Evolutionary conservation across 2,113 vertebrate genomes (phyloP).

Genomic region (Sinocyclocheilus anshuiensis): DNA sequence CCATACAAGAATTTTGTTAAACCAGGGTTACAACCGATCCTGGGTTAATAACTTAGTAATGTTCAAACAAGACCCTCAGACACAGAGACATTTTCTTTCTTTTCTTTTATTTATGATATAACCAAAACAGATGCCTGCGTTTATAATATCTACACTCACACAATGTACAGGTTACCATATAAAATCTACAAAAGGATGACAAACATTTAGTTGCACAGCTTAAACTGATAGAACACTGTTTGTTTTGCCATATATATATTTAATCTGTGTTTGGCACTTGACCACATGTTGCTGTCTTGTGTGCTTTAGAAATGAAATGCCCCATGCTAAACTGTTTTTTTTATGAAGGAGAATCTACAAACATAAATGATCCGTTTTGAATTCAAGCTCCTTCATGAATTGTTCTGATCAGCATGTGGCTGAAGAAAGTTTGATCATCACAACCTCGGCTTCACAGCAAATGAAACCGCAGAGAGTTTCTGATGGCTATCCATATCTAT

Average conservation of each 20-base stretch:
- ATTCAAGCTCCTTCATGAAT: not conserved
- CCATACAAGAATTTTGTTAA: no score
- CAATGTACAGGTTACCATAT: slow-evolving; percentile 71
- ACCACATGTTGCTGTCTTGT: slow-evolving; percentile 74
- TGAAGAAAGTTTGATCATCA: not conserved
- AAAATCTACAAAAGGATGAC: slow-evolving; percentile 79
- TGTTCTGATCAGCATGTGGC: not conserved
- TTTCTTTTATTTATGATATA: slow-evolving; percentile 70
- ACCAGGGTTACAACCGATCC: no score
- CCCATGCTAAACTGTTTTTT: slow-evolving; percentile 10
- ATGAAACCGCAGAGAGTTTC: not conserved
- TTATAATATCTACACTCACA: slow-evolving; percentile 70
- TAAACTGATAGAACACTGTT: slow-evolving; percentile 76
- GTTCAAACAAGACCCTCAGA: not conserved
- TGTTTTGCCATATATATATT: slow-evolving; percentile 46
- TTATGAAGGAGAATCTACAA: slow-evolving; percentile 10
- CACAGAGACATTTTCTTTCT: slow-evolving; percentile 25
- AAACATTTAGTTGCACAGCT: slow-evolving; percentile 73
- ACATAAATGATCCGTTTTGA: slow-evolving; percentile 12
- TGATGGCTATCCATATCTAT: not conserved
- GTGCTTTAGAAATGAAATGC: slow-evolving; percentile 61
- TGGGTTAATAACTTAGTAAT: not conserved
- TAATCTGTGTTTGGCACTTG: slow-evolving; percentile 79
- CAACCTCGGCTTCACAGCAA: not conserved
- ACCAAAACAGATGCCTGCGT: slow-evolving; percentile 59